A percentile compares a stretch with the other conserved stretches of the same genome.
Evolutionary conservation across 2,888 invertebrate genomes (phyloP).

Genomic region (Abscondita cerata): DNA sequence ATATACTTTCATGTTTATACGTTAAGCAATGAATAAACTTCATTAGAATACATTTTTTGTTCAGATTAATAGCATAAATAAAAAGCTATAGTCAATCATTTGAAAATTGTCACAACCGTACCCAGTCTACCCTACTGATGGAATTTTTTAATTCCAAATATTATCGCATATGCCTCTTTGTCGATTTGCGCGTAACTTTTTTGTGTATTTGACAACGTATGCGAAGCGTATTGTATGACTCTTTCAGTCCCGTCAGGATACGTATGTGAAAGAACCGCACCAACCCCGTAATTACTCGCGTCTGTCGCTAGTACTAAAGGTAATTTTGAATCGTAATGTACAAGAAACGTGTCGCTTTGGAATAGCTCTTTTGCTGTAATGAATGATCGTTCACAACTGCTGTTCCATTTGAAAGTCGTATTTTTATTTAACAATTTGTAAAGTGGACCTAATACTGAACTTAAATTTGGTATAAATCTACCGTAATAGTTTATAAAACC

Average conservation of each 20-base stretch:
- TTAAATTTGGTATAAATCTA: slow-evolving; percentile 46
- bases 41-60: too few relatives aligned
- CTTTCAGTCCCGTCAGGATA: slow-evolving; percentile 15
- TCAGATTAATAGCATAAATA: too few relatives aligned
- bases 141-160: slow-evolving; percentile 44
- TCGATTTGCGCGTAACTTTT: slow-evolving; percentile 20
- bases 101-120: too few relatives aligned
- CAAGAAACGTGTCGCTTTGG: slow-evolving; percentile 38
- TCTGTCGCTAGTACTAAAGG: slow-evolving; percentile 44
- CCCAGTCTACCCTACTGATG: too few relatives aligned
- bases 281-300: slow-evolving; percentile 43
- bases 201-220: slow-evolving; percentile 25
- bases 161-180: slow-evolving; percentile 22
- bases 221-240: slow-evolving; percentile 35
- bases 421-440: slow-evolving; percentile 43
- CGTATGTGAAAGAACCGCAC: slow-evolving; percentile 11
- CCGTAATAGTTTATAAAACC: slow-evolving; percentile 44
- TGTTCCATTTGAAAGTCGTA: slow-evolving; percentile 40
- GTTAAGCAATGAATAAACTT: too few relatives aligned
- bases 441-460: slow-evolving; percentile 43
- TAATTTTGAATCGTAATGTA: slow-evolving; percentile 44
- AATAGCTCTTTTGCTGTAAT: slow-evolving; percentile 41
- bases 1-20: too few relatives aligned
- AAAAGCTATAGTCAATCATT: too few relatives aligned
- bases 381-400: slow-evolving; percentile 41